phyloP scores from a whole-genome alignment of 2,797 vertebrate species.

The Hipposideros larvatus region DNA sequence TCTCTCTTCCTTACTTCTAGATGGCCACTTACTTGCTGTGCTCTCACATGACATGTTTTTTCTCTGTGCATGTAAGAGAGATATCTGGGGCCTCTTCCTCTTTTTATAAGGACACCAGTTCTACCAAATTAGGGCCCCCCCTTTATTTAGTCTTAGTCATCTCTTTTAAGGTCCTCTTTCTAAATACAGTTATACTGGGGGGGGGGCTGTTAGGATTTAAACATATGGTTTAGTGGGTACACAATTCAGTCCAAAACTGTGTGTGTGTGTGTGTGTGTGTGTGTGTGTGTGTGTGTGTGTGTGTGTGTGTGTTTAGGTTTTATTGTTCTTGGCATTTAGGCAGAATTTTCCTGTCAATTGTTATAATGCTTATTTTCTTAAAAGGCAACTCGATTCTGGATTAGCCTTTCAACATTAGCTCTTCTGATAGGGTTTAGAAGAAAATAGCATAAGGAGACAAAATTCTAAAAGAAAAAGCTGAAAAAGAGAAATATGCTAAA shows the following conservation, averaged over 20 bases:
- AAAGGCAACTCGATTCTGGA: constrained; percentile 55
- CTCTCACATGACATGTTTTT: neutral
- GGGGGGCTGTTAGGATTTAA: neutral
- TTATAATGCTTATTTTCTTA: constrained; percentile 42
- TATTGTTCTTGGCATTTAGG: neutral
- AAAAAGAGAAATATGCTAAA: constrained; percentile 34
- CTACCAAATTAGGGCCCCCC: neutral
- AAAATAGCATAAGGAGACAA: neutral
- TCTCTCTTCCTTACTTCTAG: neutral
- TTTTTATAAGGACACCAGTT: neutral
- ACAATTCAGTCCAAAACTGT: neutral
- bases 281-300: neutral
- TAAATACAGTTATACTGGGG: neutral
- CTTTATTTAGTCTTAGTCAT: neutral
- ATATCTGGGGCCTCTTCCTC: neutral
- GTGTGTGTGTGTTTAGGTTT: neutral
- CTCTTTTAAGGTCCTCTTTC: neutral
- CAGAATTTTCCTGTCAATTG: constrained; percentile 17
- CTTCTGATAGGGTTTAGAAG: constrained; percentile 31
- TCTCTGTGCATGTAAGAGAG: neutral
- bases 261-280: neutral
- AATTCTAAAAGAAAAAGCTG: constrained; percentile 7
- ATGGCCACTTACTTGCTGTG: neutral
- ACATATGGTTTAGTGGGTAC: neutral
- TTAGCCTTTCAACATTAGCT: constrained; percentile 43